These are phyloP conservation scores for Avahi laniger DNA, from an alignment of 2,797 vertebrate genomes.

Conservation along the genomic window DNA sequence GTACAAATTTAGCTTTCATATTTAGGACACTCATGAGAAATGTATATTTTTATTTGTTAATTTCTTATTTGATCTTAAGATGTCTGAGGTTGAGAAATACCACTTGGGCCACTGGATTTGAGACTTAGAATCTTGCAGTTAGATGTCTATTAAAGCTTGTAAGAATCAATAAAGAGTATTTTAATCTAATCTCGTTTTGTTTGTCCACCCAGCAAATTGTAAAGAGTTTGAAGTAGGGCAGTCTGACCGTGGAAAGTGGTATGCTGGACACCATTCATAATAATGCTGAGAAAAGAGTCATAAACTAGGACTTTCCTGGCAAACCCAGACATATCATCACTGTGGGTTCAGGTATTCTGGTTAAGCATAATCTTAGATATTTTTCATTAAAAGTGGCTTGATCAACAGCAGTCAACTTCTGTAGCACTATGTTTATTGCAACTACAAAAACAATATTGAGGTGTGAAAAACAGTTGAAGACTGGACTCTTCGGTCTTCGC, in stretches of 20 bases:
- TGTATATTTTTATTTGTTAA: neutral
- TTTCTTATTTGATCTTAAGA: constrained; percentile 35
- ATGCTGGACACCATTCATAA: neutral
- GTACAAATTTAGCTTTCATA: neutral
- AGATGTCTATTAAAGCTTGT: neutral
- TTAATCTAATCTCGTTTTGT: neutral
- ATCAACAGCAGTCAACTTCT: neutral
- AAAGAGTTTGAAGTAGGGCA: neutral
- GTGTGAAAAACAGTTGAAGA: constrained; percentile 1
- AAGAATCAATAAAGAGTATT: neutral
- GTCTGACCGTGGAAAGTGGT: neutral
- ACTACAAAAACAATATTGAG: neutral
- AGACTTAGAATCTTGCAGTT: neutral
- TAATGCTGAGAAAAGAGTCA: neutral
- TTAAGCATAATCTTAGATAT: neutral
- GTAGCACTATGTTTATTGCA: neutral
- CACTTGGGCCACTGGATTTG: neutral
- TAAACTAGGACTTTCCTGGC: neutral
- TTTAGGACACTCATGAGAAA: neutral
- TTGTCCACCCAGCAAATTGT: neutral
- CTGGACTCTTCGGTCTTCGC: neutral
- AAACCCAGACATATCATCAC: neutral
- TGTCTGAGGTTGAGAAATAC: neutral
- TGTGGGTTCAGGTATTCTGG: neutral
- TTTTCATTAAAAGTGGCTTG: neutral